Base-by-base conservation (phyloP, 2,888 invertebrate genomes). In the Hedychridium roseum region DNA sequence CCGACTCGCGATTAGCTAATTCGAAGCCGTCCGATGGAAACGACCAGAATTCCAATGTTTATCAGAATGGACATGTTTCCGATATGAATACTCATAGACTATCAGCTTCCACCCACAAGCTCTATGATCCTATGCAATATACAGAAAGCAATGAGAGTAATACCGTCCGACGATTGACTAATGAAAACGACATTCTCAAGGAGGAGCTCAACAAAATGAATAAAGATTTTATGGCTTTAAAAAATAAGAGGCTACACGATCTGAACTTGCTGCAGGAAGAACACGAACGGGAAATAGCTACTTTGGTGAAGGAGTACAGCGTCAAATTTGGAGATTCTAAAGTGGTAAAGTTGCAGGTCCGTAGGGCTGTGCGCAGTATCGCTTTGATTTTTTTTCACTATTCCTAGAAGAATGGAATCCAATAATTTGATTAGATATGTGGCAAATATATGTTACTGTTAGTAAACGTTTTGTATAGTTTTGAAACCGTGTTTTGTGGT, bases 211-310 rank as follows among this genome's bases (percentile, higher is more conserved):
- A 86, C 69, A 81, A 86, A 43, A 85, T 91, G 17, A 90, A 91
- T 67, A 87, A 87, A 52, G 91, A 92, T 69, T 88, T 89, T 65
- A 88, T 89, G 74, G 80, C 84, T 50, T 77, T 92, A 63, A 90
- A 91, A 74, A 88, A 87, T 61, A 91, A 91, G 73, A 83, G 91
- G 42, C 82, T 92, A 64, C 88, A 90, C 75, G 92, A 92, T 80
- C 88, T 92, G 78, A 88, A 89, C 83, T 59, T 78, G n/a, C 66
- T 81, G 16, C 79, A 80, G 44, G 76, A 79, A 43, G 76, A 79
- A 34, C 80, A 81, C 38, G 79, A 80, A 51, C 70, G 79, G 15
- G 80, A 82, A 48, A 73, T 84, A 51, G 73, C 74, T 4, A 55
- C 71, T 6, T 50, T 80, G 20, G 59, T 79, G n/a, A 76, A 79